Evolutionary conservation across 2,797 vertebrate species (phyloP), one percentile per base, ranked within the genome.

Genomic region (Chromobotia macracanthus): DNA sequence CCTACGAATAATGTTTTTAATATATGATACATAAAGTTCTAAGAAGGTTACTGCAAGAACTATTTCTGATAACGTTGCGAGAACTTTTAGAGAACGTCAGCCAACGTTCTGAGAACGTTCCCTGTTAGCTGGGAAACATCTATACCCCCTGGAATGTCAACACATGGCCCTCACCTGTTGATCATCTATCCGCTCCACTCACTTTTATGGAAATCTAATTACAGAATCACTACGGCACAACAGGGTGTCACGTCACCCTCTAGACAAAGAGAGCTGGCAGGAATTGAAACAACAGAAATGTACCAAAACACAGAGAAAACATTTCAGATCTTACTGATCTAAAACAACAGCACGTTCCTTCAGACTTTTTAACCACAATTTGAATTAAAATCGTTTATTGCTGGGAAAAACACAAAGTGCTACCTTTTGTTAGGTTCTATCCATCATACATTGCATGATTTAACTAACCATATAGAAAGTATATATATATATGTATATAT

Each of bases 341-440:
- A 38, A 56, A 77, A 51, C 44, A 53, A 55, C 48, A 31, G 60
- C 55, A 69, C n/a, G 48, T 46, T 77, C 28, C 44, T 60, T 74
- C 71, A 60, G 25, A 11, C 18, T 66, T 72, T 76, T 73, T 31
- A 28, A 2, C 25, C 23, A 64, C 44, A 31, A 72, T 28, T 61
- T 21, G 18, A 72, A 50, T 61, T 58, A 2, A 66, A 70, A 75
- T 58, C 10, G 3, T 65, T 83, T 83, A 83, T 83, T 83, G 82
- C 82, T 83, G 81, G 66, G 72, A 79, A 79, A 83, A 79, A 83
- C 71, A 83, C 81, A 75, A 83, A 83, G 81, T 83, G 81, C 81
- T 83, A 83, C 82, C 63, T 76, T 79, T 75, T 31, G 13, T 80
- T 71, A 70, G 60, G 41, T 72, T 75, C 72, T 80, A 56, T 41